Percentiles rank a stretch among this genome's conserved stretches.
phyloP scores from a whole-genome alignment of 2,113 vertebrate genomes.

The Machaerirhynchus nigripectus region DNA sequence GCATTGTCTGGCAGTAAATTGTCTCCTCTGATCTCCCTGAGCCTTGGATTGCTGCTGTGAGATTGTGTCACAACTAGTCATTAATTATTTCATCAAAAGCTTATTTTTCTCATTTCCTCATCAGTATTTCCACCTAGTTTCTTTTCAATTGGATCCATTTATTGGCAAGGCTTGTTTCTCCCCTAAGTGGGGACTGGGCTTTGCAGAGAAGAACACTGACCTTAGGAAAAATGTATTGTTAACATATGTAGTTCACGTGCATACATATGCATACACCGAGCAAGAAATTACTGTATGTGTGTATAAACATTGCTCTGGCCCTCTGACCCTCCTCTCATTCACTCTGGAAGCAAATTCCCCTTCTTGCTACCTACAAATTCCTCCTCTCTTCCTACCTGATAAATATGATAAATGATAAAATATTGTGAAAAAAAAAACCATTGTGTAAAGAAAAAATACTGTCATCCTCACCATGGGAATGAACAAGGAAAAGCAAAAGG shows the following conservation, averaged over 20 bases:
- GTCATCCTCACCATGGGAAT: background rate
- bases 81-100: constrained; percentile 65
- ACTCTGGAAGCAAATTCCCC: background rate
- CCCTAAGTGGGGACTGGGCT: background rate
- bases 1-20: constrained; percentile 51
- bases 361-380: background rate
- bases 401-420: background rate
- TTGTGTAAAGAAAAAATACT: background rate
- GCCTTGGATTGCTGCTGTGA: constrained; percentile 63
- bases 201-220: background rate
- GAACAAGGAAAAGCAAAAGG: background rate
- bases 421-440: fast-evolving
- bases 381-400: background rate
- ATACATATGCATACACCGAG: background rate
- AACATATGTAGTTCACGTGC: background rate
- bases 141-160: constrained; percentile 50
- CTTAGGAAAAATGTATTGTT: background rate
- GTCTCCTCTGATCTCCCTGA: constrained; percentile 53
- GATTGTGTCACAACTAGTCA: constrained; percentile 61
- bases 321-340: background rate
- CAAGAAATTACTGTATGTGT: background rate
- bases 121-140: constrained; percentile 59
- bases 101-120: constrained; percentile 65
- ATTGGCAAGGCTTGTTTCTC: constrained; percentile 13
- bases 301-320: background rate